These are phyloP conservation scores for Temnothorax rugatulus DNA, from an alignment of 2,888 invertebrate species.

Conservation along the genomic window DNA sequence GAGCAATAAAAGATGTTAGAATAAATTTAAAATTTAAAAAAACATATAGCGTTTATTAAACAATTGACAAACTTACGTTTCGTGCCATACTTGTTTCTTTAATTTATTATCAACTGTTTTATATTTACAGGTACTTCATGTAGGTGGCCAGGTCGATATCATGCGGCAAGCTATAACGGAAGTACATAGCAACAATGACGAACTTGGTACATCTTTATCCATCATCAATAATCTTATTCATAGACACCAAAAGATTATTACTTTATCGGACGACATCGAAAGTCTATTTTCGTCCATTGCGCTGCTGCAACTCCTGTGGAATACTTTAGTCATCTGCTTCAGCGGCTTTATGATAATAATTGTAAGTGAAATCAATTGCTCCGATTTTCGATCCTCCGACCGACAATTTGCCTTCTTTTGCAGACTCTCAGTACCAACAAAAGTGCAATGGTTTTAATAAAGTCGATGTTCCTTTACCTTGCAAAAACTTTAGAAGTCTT, in stretches of 20 bases:
- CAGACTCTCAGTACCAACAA: not conserved
- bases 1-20: no score
- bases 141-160: conserved; percentile 65
- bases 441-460: not conserved
- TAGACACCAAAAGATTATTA: conserved; percentile 64
- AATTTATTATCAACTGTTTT: not conserved
- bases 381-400: not conserved
- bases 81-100: not conserved
- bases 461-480: not conserved
- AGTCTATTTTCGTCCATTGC: conserved; percentile 66
- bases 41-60: no score
- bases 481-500: conserved; percentile 24
- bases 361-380: conserved; percentile 60
- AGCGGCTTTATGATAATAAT: conserved; percentile 68
- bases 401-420: not conserved
- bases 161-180: conserved; percentile 41
- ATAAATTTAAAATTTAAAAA: no score
- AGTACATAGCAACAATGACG: conserved; percentile 17
- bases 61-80: no score
- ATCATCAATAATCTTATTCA: conserved; percentile 30
- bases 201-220: no score
- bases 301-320: conserved; percentile 69
- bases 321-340: conserved; percentile 68
- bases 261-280: conserved; percentile 61
- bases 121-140: conserved; percentile 62